phyloP scores from a whole-genome alignment of 2,113 vertebrate species.

The Acanthochromis polyacanthus region DNA sequence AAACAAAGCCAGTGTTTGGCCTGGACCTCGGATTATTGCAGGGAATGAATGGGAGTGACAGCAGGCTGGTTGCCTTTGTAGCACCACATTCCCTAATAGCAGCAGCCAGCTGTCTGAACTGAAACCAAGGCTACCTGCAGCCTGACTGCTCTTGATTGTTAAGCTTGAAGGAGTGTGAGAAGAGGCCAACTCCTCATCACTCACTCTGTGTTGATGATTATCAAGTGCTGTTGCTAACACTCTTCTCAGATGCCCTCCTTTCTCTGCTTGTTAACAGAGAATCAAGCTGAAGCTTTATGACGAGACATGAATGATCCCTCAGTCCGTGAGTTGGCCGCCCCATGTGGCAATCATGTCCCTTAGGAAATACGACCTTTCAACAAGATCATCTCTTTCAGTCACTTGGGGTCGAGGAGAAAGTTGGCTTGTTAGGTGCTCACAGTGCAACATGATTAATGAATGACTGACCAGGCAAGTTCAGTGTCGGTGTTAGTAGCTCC shows the following conservation, averaged over 20 bases:
- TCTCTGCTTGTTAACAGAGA: not conserved
- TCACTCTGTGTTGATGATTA: conserved; percentile 16
- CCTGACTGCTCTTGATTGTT: conserved; percentile 2
- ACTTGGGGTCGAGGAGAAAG: too few relatives aligned
- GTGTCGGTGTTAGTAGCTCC: too few relatives aligned
- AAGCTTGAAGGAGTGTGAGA: too few relatives aligned
- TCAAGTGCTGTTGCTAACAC: not conserved
- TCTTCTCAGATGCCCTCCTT: not conserved
- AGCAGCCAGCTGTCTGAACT: not conserved
- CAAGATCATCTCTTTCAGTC: too few relatives aligned
- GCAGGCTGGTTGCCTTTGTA: not conserved
- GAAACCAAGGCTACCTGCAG: not conserved
- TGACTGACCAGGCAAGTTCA: too few relatives aligned
- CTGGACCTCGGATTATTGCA: not conserved
- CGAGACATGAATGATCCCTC: not conserved
- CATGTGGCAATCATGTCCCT: conserved; percentile 30
- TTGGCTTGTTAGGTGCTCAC: too few relatives aligned
- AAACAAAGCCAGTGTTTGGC: not conserved
- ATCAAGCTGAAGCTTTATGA: not conserved
- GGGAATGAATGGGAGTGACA: not conserved
- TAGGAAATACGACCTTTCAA: not conserved
- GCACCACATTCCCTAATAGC: not conserved
- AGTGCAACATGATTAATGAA: too few relatives aligned
- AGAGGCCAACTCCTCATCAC: not conserved
- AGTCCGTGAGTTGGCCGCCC: not conserved